Percentiles rank a stretch among this genome's conserved stretches.
These are phyloP conservation scores for Ciconia nigra DNA, from an alignment of 2,797 vertebrate species.

Conservation along the genomic window DNA sequence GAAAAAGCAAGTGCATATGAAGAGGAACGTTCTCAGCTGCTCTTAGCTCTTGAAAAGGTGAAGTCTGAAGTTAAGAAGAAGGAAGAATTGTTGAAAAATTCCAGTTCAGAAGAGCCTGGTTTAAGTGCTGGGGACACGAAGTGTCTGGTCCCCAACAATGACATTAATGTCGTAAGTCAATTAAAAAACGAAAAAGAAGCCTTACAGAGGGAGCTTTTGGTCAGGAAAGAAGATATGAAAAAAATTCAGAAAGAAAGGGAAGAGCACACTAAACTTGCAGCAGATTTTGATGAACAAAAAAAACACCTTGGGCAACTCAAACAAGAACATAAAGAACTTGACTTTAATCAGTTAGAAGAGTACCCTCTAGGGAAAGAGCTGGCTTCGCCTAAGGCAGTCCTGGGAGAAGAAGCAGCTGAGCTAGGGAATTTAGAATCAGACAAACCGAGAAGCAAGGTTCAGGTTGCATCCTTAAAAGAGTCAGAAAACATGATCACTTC, in stretches of 20 bases:
- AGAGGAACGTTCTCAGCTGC: constrained; percentile 63
- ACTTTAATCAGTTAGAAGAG: constrained; percentile 32
- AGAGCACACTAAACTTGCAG: constrained; percentile 64
- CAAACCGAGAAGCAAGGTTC: constrained; percentile 54
- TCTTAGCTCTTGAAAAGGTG: constrained; percentile 69
- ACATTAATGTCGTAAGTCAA: constrained; percentile 44
- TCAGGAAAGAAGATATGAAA: constrained; percentile 73
- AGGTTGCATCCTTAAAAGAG: constrained; percentile 1
- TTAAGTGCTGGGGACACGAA: neutral
- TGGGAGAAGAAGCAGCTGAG: constrained; percentile 59
- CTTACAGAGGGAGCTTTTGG: constrained; percentile 81
- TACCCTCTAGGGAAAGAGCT: constrained; percentile 63
- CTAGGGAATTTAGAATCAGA: constrained; percentile 53
- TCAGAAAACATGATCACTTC: constrained; percentile 42
- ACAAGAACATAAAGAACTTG: constrained; percentile 59
- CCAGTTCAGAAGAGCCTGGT: neutral
- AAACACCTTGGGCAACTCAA: constrained; percentile 62
- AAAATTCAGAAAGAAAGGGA: constrained; percentile 75
- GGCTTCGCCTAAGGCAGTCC: constrained; percentile 13
- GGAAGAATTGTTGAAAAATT: constrained; percentile 3
- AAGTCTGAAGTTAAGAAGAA: constrained; percentile 63
- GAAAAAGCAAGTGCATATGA: constrained; percentile 64
- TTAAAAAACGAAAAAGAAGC: constrained; percentile 75
- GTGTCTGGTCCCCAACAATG: neutral
- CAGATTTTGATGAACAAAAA: constrained; percentile 74